A percentile compares a stretch with the other conserved stretches of the same genome.
Conservation (phyloP, 2,113 vertebrate species). For the Varanus salvator region DNA sequence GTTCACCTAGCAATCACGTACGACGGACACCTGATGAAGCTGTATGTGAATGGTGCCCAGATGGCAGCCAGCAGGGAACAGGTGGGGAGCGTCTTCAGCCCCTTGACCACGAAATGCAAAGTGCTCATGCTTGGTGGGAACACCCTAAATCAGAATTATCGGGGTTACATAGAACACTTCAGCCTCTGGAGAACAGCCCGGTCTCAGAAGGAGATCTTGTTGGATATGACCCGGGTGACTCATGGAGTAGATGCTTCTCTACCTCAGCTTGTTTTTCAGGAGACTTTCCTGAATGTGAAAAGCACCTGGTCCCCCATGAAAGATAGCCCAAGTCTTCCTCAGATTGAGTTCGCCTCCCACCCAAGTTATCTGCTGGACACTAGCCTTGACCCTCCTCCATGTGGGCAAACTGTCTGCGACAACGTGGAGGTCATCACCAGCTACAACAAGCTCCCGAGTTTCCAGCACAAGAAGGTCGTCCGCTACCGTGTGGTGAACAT, state of each 20-base stretch:
- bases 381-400: constrained; percentile 88
- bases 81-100: constrained; percentile 94
- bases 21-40: constrained; percentile 90
- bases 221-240: constrained; percentile 84
- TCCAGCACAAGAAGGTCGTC: constrained; percentile 89
- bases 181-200: constrained; percentile 91
- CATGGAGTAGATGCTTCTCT: constrained; percentile 81
- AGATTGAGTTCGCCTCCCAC: constrained; percentile 76
- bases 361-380: constrained; percentile 87
- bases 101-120: constrained; percentile 95
- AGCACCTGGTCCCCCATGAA: constrained; percentile 92
- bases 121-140: constrained; percentile 96
- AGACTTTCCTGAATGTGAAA: constrained; percentile 91
- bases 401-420: constrained; percentile 95
- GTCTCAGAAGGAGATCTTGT: constrained; percentile 89
- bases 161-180: constrained; percentile 90
- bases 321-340: constrained; percentile 85
- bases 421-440: constrained; percentile 89
- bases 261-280: constrained; percentile 92
- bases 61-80: constrained; percentile 92
- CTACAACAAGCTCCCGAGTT: constrained; percentile 90
- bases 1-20: constrained; percentile 92
- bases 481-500: constrained; percentile 95
- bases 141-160: constrained; percentile 91
- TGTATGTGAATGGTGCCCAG: constrained; percentile 95